Evolutionary conservation across 2,113 vertebrate genomes (phyloP), one percentile per base, ranked within the genome.

Genomic region (Sander lucioperca): DNA sequence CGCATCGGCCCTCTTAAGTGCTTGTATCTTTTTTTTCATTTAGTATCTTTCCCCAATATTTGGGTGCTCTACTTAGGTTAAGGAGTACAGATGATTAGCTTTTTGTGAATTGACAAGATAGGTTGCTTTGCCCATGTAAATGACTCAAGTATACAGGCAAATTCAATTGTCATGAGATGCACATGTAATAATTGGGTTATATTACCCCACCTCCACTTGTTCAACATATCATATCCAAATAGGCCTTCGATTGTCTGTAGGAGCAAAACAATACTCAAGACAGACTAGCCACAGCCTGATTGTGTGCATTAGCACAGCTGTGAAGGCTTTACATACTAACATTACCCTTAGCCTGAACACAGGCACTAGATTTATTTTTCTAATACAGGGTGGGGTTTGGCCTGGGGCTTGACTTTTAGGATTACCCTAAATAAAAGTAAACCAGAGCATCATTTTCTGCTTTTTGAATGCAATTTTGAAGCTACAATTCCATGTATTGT

Each of bases 401-500:
- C 51, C 27, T 65, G 51, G 27, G 36, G 61, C 57, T 64, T 27
- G 61, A 68, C 56, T 82, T 73, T 77, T 51, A 70, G 36, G 6
- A 21, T 39, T 19, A 45, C 25, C n/a, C 39, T 16, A 58, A 50
- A 48, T 14, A 43, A n/a, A 77, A 23, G 11, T 69, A 43, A 54
- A 2, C 10, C 47, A 13, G 1, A 75, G 59, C 65, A 23, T 69
- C 7, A 48, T 9, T 56, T 50, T 59, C 63, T 50, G 51, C 70
- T 33, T 53, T 59, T 68, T 80, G 0, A 39, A 66, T 66, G 30
- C 14, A 15, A 43, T 53, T 51, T 62, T 80, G 1, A 39, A 66
- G 39, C 39, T 66, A 30, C 25, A 19, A 3, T 39, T 19, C 5
- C 10, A 59, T 2, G 4, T 50, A 23, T 33, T 48, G 25, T n/a